Evolutionary conservation across 2,888 invertebrate genomes (phyloP).

Genomic region (Chrysomela aeneicollis): DNA sequence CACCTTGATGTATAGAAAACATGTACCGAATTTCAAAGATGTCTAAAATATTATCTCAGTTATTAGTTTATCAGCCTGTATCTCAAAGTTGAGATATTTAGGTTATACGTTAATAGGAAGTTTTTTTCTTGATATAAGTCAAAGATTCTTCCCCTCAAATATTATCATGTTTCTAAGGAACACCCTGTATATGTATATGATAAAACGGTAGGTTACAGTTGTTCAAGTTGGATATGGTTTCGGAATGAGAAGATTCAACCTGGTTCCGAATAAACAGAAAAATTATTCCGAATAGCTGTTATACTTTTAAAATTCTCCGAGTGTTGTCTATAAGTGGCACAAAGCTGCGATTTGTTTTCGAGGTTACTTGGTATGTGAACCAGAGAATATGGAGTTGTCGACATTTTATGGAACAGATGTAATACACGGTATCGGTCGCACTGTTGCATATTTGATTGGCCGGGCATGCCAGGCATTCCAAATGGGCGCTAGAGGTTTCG

Average conservation of each 20-base stretch:
- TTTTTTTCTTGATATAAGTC: too few relatives aligned
- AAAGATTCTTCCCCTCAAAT: too few relatives aligned
- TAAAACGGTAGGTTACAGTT: too few relatives aligned
- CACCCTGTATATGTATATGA: too few relatives aligned
- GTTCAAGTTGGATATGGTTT: background rate
- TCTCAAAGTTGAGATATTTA: too few relatives aligned
- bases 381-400: constrained; percentile 47
- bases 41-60: too few relatives aligned
- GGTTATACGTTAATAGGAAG: too few relatives aligned
- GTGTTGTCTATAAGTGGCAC: constrained; percentile 38
- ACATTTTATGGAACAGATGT: constrained; percentile 51
- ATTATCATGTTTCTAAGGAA: too few relatives aligned
- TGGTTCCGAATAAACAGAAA: background rate
- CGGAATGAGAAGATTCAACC: background rate
- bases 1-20: too few relatives aligned
- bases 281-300: constrained; percentile 15
- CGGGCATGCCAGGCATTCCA: constrained; percentile 47
- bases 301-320: constrained; percentile 35
- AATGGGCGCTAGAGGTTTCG: constrained; percentile 36
- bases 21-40: too few relatives aligned
- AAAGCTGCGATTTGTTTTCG: constrained; percentile 44
- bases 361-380: constrained; percentile 49
- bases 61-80: too few relatives aligned
- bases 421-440: constrained; percentile 44
- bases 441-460: constrained; percentile 47